Evolutionary conservation across 2,113 vertebrate genomes (phyloP), one percentile per base, ranked within the genome.

Genomic region (Malurus elegans): DNA sequence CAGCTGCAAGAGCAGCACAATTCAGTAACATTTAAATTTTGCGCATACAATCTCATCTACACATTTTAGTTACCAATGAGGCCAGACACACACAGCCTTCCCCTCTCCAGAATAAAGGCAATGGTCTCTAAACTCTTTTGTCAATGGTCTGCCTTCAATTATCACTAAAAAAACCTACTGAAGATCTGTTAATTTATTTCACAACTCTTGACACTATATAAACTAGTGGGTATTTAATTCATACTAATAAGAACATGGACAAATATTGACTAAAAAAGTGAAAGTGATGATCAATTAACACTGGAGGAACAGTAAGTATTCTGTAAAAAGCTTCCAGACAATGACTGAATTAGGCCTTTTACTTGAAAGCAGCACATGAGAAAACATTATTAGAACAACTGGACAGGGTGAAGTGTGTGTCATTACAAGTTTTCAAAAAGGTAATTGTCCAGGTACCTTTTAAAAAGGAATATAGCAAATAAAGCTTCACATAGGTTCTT

Each of bases 241-340:
- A 81, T 47, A 84, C 23, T 81, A 92, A 40, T 71, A 91, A 64
- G 51, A 88, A 88, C 65, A 81, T 3, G 71, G 56, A 71, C 73
- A 81, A 91, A 95, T 85, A 88, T 8, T 79, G 78, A 92, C 71
- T 79, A 74, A 61, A 86, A 96, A 95, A 67, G 45, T 69, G 61
- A 67, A 91, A 79, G 40, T 45, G 36, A 71, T 61, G 31, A 84
- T 69, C 86, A 92, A n/a, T 78, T 94, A 88, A 80, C 80, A 80
- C n/a, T 21, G 14, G 14, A 51, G 31, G 28, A 84, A 80, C 34
- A 78, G 0, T 5, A 62, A 54, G 16, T 21, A 71, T 26, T 56
- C 64, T 21, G 78, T 1, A 56, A 28, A 92, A 92, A 88, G 44
- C 51, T 86, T 83, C 67, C 71, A 83, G 24, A 15, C 56, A 73